Evolutionary conservation across 2,113 vertebrate species (phyloP), one percentile per base, ranked within the genome.

Genomic region (Dasyurus viverrinus): DNA sequence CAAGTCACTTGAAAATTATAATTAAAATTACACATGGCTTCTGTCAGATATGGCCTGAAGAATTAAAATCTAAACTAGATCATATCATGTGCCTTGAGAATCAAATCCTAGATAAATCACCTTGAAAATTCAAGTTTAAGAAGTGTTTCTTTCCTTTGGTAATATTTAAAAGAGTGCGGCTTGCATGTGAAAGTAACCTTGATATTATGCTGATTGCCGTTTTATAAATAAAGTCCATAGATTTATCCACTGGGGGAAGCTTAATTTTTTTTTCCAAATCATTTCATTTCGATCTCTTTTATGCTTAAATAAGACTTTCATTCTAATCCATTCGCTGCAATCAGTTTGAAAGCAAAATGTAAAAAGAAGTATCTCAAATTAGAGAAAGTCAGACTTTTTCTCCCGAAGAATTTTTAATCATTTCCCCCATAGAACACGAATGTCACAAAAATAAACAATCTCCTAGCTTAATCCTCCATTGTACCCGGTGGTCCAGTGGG

Each of bases 351-450:
- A 90, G 22, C 57, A 93, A 84, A 96, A 95, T 68, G 19, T 57
- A 89, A 30, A 9, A 89, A 90, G n/a, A 6, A 94, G 22, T 90
- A 89, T 48, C 0, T 19, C 90, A 92, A 95, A 60, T 90, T 54
- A 93, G 11, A 46, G 46, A 96, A 97, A 97, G 96, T 94, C 92
- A 96, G 95, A 93, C 2, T 91, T 96, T 84, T 97, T 92, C 55
- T 27, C 91, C 89, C 93, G 36, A 11, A 91, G 55, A 96, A 93
- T 91, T n/a, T 42, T 95, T 96, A 96, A 94, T 92, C 92, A 95
- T 95, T 90, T 97, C 54, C 95, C 93, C 96, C 84, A 92, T 97
- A 91, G 94, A 97, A 96, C 91, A 50, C 10, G 8, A 89, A 76
- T 89, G 2, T n/a, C 47, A 93, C 97, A 76, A 96, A 97, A 89